Evolutionary conservation across 23 tunicate species (phyloP), one percentile per base, ranked within the genome.

Genomic region (Clavelina lepadiformis): DNA sequence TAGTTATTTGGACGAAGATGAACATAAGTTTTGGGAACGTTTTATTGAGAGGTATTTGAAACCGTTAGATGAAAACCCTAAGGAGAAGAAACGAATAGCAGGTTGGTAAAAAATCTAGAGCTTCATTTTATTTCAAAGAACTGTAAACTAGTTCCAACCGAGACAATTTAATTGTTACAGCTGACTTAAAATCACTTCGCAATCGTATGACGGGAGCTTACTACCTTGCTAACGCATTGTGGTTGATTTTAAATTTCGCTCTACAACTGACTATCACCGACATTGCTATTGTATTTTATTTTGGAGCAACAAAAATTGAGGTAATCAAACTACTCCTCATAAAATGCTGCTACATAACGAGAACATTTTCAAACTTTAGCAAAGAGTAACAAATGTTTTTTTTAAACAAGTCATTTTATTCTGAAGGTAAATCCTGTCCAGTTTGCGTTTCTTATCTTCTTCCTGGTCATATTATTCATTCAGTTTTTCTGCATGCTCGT

Each of bases 401-500:
- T 11, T 41, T 11, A 41, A 41, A 15, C 15, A 11, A 11, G 49
- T 15, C 15, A 41, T 15, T 67, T 15, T 47, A 4, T 18, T 53
- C 35, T 66, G 5, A 63, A 94, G 85, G 51, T 86, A 3, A 86
- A 86, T 52, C 95, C 95, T 13, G 67, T 94, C 22, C 51, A 95
- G 1, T 71, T 94, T 54, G 41, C 65, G 32, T 94, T 94, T 52
- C 59, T 94, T 70, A 35, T 80, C 27, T 94, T 94, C 65, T 94
- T 74, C 51, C 67, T 94, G 45, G 59, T 94, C 20, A 72, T 86
- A 25, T 59, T 94, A 33, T 44, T 86, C 23, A 71, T 86, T 56
- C 99, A 94, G 67, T 94, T 94, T 59, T 15, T 60, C 37, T 88
- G 96, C 63, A 94, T 94, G 99, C 33, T 94, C 31, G 64, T 66